A percentile compares a stretch with the other conserved stretches of the same genome.
phyloP scores from a whole-genome alignment of 2,113 vertebrate species.

The Grammomys surdaster region DNA sequence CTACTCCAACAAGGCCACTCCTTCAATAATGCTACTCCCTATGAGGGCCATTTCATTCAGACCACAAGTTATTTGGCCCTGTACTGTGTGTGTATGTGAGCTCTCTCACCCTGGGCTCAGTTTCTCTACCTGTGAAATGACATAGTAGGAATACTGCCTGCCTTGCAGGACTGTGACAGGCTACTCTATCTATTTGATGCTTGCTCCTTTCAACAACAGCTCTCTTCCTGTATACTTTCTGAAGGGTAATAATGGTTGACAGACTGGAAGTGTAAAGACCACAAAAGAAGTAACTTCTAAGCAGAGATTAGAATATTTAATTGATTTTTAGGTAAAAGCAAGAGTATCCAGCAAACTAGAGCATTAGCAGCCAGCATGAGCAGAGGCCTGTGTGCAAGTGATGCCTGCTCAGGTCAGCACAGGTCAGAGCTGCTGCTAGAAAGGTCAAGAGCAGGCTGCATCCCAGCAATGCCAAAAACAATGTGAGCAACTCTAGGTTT shows the following conservation, averaged over 20 bases:
- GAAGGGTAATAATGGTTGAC: background rate
- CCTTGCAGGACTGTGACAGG: background rate
- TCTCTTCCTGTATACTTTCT: conserved; percentile 1
- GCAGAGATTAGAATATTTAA: background rate
- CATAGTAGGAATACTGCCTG: background rate
- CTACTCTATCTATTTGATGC: background rate
- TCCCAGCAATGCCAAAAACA: background rate
- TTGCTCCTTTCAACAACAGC: background rate
- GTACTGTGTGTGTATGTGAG: no score
- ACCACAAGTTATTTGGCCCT: background rate
- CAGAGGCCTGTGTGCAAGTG: background rate
- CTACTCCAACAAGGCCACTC: no score
- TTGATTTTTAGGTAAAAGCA: background rate
- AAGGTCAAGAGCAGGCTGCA: background rate
- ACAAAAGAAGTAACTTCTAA: background rate
- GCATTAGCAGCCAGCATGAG: background rate
- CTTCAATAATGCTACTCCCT: background rate
- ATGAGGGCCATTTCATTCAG: background rate
- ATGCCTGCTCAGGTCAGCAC: background rate
- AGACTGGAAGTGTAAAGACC: background rate
- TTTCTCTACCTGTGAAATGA: background rate
- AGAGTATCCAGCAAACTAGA: background rate
- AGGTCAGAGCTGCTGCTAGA: background rate
- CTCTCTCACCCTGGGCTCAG: background rate
- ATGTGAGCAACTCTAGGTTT: background rate